Conservation (phyloP, 2,888 invertebrate genomes). For the Xanthorhoe designata region DNA sequence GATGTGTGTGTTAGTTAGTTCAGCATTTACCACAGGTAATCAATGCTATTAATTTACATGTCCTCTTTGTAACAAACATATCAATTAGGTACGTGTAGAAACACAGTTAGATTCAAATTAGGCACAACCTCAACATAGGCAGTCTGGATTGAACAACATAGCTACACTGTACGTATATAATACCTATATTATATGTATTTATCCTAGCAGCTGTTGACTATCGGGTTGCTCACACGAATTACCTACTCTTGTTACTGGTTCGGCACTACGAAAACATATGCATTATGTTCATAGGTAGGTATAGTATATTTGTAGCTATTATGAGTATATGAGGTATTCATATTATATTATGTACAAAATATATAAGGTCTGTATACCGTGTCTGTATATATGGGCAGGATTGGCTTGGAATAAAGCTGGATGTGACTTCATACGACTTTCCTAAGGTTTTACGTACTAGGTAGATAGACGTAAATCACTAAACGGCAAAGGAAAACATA, state of each 20-base stretch:
- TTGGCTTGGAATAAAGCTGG: too few species aligned
- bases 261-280: not conserved
- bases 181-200: not conserved
- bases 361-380: too few species aligned
- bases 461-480: too few species aligned
- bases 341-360: not conserved
- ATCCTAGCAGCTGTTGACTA: conserved; percentile 14
- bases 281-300: not conserved
- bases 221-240: conserved; percentile 19
- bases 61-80: not conserved
- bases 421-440: too few species aligned
- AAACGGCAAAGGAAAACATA: too few species aligned
- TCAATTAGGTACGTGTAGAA: conserved; percentile 6
- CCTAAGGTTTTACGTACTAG: too few species aligned
- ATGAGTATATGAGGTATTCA: not conserved
- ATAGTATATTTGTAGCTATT: too few species aligned
- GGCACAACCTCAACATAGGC: conserved; percentile 5
- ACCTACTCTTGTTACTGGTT: conserved; percentile 6
- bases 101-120: conserved; percentile 12
- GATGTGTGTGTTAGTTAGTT: too few species aligned
- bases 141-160: not conserved
- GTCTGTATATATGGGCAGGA: too few species aligned
- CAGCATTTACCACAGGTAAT: too few species aligned
- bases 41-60: too few species aligned
- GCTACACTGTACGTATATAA: not conserved